These are phyloP conservation scores for Nysson spinosus DNA, from an alignment of 2,888 invertebrate species.

Conservation along the genomic window DNA sequence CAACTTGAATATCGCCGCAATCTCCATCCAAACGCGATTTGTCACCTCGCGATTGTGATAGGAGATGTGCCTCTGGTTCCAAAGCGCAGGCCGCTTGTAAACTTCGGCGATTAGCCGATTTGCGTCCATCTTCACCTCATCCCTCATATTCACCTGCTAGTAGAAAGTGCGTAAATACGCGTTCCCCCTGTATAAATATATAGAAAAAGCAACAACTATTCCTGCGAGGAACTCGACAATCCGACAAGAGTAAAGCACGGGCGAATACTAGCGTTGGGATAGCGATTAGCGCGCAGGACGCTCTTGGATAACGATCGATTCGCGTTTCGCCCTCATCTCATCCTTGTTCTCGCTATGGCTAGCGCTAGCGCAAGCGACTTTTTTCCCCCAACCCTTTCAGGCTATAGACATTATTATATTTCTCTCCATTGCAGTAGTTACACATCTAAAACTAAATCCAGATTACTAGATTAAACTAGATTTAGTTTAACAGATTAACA, in stretches of 20 bases:
- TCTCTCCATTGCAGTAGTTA: background rate
- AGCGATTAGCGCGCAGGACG: constrained; percentile 74
- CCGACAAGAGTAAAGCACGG: constrained; percentile 63
- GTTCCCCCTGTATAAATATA: too few relatives aligned
- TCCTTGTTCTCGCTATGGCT: too few relatives aligned
- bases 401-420: background rate
- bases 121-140: constrained; percentile 74
- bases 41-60: constrained; percentile 77
- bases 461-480: too few relatives aligned
- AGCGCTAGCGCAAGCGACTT: constrained; percentile 71
- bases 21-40: constrained; percentile 76
- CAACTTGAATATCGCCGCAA: constrained; percentile 72
- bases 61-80: constrained; percentile 75
- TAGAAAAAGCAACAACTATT: too few relatives aligned
- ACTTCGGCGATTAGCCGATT: constrained; percentile 75
- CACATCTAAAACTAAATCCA: too few relatives aligned
- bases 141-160: constrained; percentile 56
- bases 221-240: constrained; percentile 46
- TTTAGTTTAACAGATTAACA: too few relatives aligned
- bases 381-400: constrained; percentile 15
- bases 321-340: constrained; percentile 68
- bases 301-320: constrained; percentile 71
- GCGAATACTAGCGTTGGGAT: constrained; percentile 72
- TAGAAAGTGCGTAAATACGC: background rate
- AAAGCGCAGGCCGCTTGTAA: constrained; percentile 74